Evolutionary conservation across 2,113 vertebrate genomes (phyloP).

Genomic region (Vanacampus margaritifer): DNA sequence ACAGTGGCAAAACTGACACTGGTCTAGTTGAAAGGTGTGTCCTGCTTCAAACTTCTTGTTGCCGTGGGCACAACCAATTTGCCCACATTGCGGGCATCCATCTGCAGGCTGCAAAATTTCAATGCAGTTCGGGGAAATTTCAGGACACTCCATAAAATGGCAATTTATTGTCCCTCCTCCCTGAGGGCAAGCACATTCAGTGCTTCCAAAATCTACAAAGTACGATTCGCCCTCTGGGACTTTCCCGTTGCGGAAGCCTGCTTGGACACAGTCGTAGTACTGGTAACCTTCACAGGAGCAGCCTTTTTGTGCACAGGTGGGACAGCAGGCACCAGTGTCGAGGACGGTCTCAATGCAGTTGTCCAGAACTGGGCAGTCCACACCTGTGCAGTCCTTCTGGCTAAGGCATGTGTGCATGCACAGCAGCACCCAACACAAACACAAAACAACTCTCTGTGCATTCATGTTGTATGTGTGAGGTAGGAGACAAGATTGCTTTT

Average conservation of each 20-base stretch:
- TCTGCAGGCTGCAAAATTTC: conserved; percentile 78
- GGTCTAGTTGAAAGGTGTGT: conserved; percentile 82
- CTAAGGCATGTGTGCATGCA: conserved; percentile 24
- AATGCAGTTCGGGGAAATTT: conserved; percentile 87
- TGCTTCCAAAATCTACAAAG: conserved; percentile 95
- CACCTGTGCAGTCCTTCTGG: conserved; percentile 81
- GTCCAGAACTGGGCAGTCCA: conserved; percentile 76
- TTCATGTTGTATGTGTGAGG: conserved; percentile 60
- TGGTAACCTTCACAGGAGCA: conserved; percentile 93
- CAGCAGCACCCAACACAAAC: conserved; percentile 51
- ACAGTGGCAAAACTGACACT: conserved; percentile 89
- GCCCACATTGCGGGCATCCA: conserved; percentile 82
- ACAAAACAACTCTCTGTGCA: conserved; percentile 27
- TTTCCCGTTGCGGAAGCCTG: conserved; percentile 83
- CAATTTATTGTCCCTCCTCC: conserved; percentile 92
- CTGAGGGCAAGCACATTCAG: conserved; percentile 86
- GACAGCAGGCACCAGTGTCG: conserved; percentile 80
- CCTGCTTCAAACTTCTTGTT: conserved; percentile 85
- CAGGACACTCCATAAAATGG: conserved; percentile 88
- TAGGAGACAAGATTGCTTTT: neutral
- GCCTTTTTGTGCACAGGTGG: conserved; percentile 79
- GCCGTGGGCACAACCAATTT: conserved; percentile 79
- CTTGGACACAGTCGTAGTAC: conserved; percentile 89
- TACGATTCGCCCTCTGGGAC: conserved; percentile 90
- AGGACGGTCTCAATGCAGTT: conserved; percentile 84